A percentile compares a stretch with the other conserved stretches of the same genome.
Conservation (phyloP, 2,888 invertebrate genomes). For the Lobophora halterata region DNA sequence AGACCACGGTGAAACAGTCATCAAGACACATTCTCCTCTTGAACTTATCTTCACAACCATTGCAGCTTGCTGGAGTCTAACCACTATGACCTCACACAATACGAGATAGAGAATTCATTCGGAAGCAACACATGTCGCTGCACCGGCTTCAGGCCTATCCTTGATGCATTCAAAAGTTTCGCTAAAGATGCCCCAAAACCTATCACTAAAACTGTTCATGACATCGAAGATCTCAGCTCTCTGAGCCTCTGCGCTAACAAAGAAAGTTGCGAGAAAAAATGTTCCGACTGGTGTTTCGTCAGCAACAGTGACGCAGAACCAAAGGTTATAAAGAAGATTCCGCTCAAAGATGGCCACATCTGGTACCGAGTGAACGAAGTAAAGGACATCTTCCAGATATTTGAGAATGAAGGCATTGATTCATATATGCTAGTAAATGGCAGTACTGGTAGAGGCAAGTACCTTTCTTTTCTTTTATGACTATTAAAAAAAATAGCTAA, state of each 20-base stretch:
- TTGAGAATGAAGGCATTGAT: slow-evolving; percentile 50
- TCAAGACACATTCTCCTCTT: too few relatives aligned
- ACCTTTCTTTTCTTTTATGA: too few relatives aligned
- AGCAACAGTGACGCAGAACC: slow-evolving; percentile 36
- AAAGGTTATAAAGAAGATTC: slow-evolving; percentile 38
- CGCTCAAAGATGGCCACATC: slow-evolving; percentile 50
- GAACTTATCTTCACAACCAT: too few relatives aligned
- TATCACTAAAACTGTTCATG: slow-evolving; percentile 59
- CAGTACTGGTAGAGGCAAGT: slow-evolving; percentile 86
- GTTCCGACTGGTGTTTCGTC: slow-evolving; percentile 49
- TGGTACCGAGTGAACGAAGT: slow-evolving; percentile 78
- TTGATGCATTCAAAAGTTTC: slow-evolving; percentile 88
- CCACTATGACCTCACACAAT: slow-evolving; percentile 28
- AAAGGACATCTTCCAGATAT: slow-evolving; percentile 71
- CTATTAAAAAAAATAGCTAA: too few relatives aligned
- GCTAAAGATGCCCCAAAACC: slow-evolving; percentile 78
- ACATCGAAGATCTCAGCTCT: slow-evolving; percentile 60
- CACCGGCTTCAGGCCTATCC: slow-evolving; percentile 88
- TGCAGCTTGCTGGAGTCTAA: slow-evolving; percentile 28
- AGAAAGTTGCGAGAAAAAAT: slow-evolving; percentile 51
- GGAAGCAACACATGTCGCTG: slow-evolving; percentile 90
- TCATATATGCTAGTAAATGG: slow-evolving; percentile 84
- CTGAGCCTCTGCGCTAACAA: slow-evolving; percentile 41
- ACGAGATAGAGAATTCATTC: slow-evolving; percentile 85
- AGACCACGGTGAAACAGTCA: too few relatives aligned